Base-by-base conservation (phyloP, 2,888 invertebrate species). In the Teleogryllus oceanicus region DNA sequence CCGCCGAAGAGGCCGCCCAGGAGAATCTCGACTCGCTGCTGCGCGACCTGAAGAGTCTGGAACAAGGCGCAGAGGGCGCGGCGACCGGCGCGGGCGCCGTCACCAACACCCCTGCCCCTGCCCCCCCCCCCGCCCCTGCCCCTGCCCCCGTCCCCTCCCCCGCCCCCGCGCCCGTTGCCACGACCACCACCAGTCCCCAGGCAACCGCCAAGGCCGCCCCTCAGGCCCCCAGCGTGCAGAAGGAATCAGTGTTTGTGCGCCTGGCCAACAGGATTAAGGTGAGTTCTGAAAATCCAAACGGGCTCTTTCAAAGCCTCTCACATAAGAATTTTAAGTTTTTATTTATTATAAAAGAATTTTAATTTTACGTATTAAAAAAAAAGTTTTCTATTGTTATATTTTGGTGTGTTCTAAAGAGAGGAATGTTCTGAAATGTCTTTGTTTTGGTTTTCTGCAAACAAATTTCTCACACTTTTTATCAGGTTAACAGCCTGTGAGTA, bases 181-280 rank as follows among this genome's bases (percentile, higher is more conserved):
- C 80, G 21, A 81, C 79, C 49, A 76, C 81, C 13, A 79, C 82
- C 49, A 84, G 84, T 85, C 80, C 18, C 76, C 80, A 76, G 62
- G 80, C 77, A 50, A n/a, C 13, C n/a, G 16, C 13, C 16, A 74
- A 21, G 86, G 86, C 11, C 13, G 16, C 13, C 16, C 62, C 62
- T 3, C 62, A 62, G n/a, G 62, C 62, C 13, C 37, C 37, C 37
- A 37, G 37, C 37, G 87, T 87, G 81, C 95, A 95, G 85, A 96
- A 97, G 84, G 98, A 98, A 87, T 96, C 97, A 12, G 96, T 98
- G n/a, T 97, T 99, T 86, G 91, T 99, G 85, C 90, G 98, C 83
- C 90, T 99, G 81, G 96, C 96, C 81, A 99, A 99, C 87, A 92
- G 98, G 85, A 96, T 99, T 80, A 97, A 97, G 92, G 95, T 95